phyloP scores from a whole-genome alignment of 2,888 invertebrate species.

The Epistrophella euchroma region DNA sequence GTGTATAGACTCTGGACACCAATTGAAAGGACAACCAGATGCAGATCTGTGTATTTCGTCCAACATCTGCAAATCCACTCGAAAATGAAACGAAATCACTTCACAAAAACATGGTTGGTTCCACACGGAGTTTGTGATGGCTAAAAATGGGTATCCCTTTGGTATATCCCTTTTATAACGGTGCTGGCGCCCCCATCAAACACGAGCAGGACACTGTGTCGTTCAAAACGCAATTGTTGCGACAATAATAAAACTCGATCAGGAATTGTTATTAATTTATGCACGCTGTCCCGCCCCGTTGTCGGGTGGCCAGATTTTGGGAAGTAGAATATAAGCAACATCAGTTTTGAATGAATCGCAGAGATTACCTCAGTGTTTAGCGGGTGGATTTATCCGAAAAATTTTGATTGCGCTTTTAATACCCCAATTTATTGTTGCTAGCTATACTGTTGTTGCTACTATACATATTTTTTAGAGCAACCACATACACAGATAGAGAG shows the following conservation, averaged over 20 bases:
- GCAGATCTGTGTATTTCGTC: constrained; percentile 55
- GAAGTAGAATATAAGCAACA: constrained; percentile 33
- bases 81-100: constrained; percentile 75
- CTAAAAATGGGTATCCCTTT: constrained; percentile 3
- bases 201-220: neutral
- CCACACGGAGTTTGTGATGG: neutral
- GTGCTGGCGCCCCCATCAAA: neutral
- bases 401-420: constrained; percentile 74
- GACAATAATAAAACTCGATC: constrained; percentile 74
- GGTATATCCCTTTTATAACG: neutral
- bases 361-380: constrained; percentile 74
- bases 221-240: constrained; percentile 69
- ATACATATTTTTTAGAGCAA: neutral
- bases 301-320: neutral
- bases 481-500: neutral
- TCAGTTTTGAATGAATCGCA: constrained; percentile 54
- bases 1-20: constrained; percentile 9
- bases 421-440: constrained; percentile 71
- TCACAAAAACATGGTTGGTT: constrained; percentile 55
- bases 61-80: constrained; percentile 71
- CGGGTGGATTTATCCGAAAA: constrained; percentile 74
- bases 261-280: constrained; percentile 75
- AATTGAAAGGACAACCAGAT: constrained; percentile 56
- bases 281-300: constrained; percentile 18
- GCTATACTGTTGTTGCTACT: neutral